Evolutionary conservation across 2,113 vertebrate species (phyloP).

Genomic region (Paradisaea rubra): DNA sequence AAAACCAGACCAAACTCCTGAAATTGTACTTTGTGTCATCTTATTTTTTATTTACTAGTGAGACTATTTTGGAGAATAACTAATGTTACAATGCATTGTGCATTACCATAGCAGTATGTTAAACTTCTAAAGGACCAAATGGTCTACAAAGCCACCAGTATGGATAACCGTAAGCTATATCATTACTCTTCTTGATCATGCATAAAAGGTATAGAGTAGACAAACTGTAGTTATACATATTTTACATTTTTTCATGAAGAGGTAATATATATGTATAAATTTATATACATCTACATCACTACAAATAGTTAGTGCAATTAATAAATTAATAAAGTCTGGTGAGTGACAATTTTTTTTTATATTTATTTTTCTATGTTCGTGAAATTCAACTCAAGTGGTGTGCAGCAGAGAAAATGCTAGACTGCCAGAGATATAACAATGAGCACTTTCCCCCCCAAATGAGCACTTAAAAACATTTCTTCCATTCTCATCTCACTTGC

Average conservation of each 20-base stretch:
- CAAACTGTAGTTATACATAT: not conserved
- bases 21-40: conserved; percentile 2
- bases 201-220: conserved; percentile 39
- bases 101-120: conserved; percentile 40
- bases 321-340: conserved; percentile 61
- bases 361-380: too few species aligned
- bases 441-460: conserved; percentile 11
- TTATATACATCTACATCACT: conserved; percentile 56
- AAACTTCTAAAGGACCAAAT: conserved; percentile 42
- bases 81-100: conserved; percentile 10
- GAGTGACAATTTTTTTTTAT: too few species aligned
- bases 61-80: conserved; percentile 1
- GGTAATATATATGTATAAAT: conserved; percentile 68
- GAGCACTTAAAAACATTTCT: conserved; percentile 38
- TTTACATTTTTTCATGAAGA: not conserved
- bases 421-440: not conserved
- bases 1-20: conserved; percentile 7
- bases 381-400: too few species aligned
- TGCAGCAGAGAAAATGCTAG: not conserved
- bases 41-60: conserved; percentile 31
- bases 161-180: conserved; percentile 12
- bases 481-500: not conserved
- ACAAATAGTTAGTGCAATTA: conserved; percentile 60
- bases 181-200: conserved; percentile 21
- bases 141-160: not conserved